Base-by-base conservation (phyloP, 2,888 invertebrate genomes). In the Trichopria drosophilae region DNA sequence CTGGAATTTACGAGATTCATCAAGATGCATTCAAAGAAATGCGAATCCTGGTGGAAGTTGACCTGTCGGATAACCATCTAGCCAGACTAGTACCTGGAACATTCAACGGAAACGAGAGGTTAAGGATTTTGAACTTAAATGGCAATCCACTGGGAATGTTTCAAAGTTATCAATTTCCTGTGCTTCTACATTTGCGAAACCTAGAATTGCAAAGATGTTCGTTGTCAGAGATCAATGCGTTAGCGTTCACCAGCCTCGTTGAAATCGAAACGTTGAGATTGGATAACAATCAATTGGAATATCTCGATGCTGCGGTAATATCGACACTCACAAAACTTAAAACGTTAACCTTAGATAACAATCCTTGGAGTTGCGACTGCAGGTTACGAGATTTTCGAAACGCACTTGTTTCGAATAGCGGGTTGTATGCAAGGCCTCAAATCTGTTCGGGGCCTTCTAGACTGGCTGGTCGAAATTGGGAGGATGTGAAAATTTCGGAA, bases 341-440 rank as follows among this genome's bases (percentile, higher is more conserved):
- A 76, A 88, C 90, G 2, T 79, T 93, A 23, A 83, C 85, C 9
- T 75, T 93, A 43, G 88, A 90, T 58, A 88, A 88, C 22, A 94
- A 94, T 75, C 91, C 89, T 4, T 94, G 93, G 93, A 82, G 83
- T 67, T 94, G 94, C 73, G 92, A 94, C 73, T 94, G 94, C 75
- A 84, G 87, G 58, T 76, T 94, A 51, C 82, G 91, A 42, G 87
- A 87, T 51, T 90, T 93, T 64, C 84, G 92, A 51, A 85, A 85
- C 62, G 93, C 93, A 91, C 85, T 91, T 70, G 43, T 59, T 1
- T 57, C 62, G 2, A 57, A 60, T 3, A 86, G 85, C 64, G 90
- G 89, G 64, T 79, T 93, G 43, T 86, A 87, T 54, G 87, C 88
- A 9, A 83, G 86, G 57, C 83, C 88, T 31, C 80, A 92, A 60